Base-by-base conservation (phyloP, 2,797 vertebrate species). In the Falco biarmicus region DNA sequence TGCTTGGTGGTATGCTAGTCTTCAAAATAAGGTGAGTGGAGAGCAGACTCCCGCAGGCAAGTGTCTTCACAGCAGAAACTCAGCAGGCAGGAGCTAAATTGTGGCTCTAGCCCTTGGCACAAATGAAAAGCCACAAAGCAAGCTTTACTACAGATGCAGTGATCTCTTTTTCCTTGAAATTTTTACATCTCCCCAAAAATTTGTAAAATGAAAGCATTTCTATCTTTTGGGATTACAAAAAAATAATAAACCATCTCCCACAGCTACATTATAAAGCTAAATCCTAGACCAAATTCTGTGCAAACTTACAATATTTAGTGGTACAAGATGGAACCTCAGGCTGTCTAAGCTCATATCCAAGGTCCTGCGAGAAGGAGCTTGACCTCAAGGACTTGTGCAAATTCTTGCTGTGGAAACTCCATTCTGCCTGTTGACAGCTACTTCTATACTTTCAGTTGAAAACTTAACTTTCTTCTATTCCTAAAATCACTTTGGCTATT, bases 1-100 rank as follows among this genome's bases (percentile, higher is more conserved):
- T 76, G 71, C 79, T 91, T 34, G 18, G 20, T 56, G 76, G 19
- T 32, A 69, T 3, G 37, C 25, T 32, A 76, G 57, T 32, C 84
- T 91, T 86, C 84, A 93, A 90, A 96, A 89, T 41, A 68, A 93
- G 79, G 59, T 75, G 92, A 89, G 76, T 82, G 60, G 66, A 90
- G 65, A 83, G 74, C 59, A 63, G 25, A 92, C 22, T 60, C 63
- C 53, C 10, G 5, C 14, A 48, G 47, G 75, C 75, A 83, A 59
- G 48, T 76, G 56, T 53, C 65, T 87, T 84, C 63, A 39, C 63
- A 79, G 73, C n/a, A 92, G 16, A 77, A 77, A 78, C 24, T 61
- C 56, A 63, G 41, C 21, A 89, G 77, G 73, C 81, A 87, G 60
- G 53, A 92, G 68, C 57, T 71, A 50, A 94, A 68, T 4, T 78